Conservation (phyloP, 2,888 invertebrate genomes). For the Mythimna lalbum region DNA sequence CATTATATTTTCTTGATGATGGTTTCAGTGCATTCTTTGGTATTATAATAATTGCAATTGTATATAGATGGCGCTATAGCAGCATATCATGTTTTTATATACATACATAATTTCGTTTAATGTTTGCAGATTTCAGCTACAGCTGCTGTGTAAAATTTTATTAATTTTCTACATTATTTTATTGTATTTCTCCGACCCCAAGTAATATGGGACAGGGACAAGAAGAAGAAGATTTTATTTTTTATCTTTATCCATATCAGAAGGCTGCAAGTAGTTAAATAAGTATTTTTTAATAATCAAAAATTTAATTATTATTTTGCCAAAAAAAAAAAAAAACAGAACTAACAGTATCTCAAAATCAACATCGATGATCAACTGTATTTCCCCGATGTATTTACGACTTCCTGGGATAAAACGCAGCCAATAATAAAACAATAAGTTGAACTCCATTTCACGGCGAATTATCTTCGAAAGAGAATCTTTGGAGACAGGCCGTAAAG, state of each 20-base stretch:
- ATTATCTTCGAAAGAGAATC: conserved; percentile 66
- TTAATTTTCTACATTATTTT: background rate
- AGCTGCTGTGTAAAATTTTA: background rate
- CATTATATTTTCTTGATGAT: background rate
- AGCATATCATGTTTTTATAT: background rate
- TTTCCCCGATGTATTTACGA: conserved; percentile 55
- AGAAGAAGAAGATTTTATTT: too few species aligned
- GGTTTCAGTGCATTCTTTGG: background rate
- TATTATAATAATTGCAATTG: background rate
- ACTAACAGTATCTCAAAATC: background rate
- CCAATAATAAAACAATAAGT: conserved; percentile 59
- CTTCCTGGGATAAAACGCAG: conserved; percentile 64
- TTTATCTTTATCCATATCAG: background rate
- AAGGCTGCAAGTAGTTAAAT: background rate
- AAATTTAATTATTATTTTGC: background rate
- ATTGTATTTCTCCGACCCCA: too few species aligned
- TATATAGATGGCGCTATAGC: conserved; percentile 19
- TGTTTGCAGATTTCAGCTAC: background rate
- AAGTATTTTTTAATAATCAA: background rate
- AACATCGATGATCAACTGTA: conserved; percentile 28
- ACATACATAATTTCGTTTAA: background rate
- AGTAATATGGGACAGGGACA: too few species aligned
- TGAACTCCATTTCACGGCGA: conserved; percentile 72
- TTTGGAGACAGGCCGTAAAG: conserved; percentile 56
- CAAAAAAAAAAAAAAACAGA: background rate